These are phyloP conservation scores for Tursiops truncatus DNA, from an alignment of 2,113 vertebrate species.

Conservation along the genomic window DNA sequence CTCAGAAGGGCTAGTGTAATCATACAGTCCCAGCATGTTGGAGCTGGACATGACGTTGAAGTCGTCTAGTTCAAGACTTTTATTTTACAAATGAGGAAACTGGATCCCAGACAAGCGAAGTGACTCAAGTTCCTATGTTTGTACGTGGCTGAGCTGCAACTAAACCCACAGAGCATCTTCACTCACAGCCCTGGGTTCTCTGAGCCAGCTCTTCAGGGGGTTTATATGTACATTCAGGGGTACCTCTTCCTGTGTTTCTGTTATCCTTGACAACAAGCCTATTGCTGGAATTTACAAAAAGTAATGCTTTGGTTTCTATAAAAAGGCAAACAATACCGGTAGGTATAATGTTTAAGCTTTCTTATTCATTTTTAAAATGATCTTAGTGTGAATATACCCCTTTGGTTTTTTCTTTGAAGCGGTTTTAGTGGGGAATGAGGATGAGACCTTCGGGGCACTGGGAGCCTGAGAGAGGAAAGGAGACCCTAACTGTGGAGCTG, in stretches of 20 bases:
- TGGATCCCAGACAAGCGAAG: neutral
- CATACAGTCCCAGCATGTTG: neutral
- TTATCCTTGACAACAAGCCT: neutral
- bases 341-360: neutral
- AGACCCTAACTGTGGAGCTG: neutral
- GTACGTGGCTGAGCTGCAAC: neutral
- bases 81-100: conserved; percentile 23
- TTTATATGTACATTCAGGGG: neutral
- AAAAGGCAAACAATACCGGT: neutral
- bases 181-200: neutral
- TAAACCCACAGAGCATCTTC: neutral
- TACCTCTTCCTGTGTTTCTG: neutral
- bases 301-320: neutral
- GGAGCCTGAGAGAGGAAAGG: neutral
- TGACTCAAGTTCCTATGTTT: neutral
- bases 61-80: neutral
- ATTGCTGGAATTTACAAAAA: neutral
- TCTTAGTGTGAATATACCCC: neutral
- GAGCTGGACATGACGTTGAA: neutral
- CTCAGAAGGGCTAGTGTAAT: neutral
- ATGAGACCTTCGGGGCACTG: neutral
- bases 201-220: neutral
- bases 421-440: neutral
- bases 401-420: neutral
- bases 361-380: neutral